Evolutionary conservation across 2,113 vertebrate genomes (phyloP).

Genomic region (Saguinus midas): DNA sequence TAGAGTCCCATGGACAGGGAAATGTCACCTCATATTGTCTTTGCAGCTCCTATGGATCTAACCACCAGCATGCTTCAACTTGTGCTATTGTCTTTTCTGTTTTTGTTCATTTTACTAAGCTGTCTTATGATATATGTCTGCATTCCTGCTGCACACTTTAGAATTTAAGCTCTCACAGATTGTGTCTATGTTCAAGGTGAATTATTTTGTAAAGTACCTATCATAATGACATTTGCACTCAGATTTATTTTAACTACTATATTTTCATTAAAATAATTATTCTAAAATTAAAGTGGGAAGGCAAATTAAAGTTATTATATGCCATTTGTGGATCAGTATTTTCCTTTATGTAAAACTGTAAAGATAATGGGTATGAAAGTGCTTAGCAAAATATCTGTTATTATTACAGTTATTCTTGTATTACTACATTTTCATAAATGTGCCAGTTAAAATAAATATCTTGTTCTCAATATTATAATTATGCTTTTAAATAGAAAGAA

Average conservation of each 20-base stretch:
- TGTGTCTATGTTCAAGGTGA: neutral
- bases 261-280: conserved; percentile 20
- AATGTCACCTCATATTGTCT: neutral
- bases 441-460: conserved; percentile 30
- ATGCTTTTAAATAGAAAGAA: conserved; percentile 46
- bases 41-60: neutral
- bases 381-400: conserved; percentile 45
- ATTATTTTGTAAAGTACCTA: neutral
- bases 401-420: conserved; percentile 45
- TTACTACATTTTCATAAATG: conserved; percentile 23
- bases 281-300: conserved; percentile 39
- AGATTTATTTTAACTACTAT: neutral
- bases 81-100: neutral
- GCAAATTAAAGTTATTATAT: conserved; percentile 48
- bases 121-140: neutral
- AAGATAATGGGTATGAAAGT: neutral
- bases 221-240: neutral
- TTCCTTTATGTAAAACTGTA: conserved; percentile 29
- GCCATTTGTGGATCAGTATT: conserved; percentile 28
- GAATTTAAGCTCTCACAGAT: neutral
- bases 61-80: neutral
- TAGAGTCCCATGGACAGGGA: neutral
- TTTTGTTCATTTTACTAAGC: neutral
- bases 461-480: conserved; percentile 38
- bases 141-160: neutral